phyloP scores from a whole-genome alignment of 2,113 vertebrate species.

The Vicugna pacos region DNA sequence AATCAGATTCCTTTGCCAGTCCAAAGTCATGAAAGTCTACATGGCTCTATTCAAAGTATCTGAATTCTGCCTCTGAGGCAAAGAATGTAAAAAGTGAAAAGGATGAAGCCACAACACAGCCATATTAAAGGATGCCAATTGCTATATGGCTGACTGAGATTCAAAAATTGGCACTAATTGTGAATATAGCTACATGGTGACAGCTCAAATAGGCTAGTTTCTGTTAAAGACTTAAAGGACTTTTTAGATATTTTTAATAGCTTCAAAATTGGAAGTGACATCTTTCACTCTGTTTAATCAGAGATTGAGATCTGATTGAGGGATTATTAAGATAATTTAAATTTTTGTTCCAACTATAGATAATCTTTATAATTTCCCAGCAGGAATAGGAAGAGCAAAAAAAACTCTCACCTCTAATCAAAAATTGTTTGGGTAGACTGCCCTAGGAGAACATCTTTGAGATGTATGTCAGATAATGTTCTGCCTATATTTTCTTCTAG shows the following conservation, averaged over 20 bases:
- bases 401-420: constrained; percentile 41
- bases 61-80: constrained; percentile 20
- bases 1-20: neutral
- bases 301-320: neutral
- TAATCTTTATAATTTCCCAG: neutral
- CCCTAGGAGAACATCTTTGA: too few species aligned
- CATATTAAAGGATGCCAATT: neutral
- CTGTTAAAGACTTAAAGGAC: neutral
- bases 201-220: fast-evolving
- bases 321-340: constrained; percentile 61
- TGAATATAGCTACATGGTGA: fast-evolving
- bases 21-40: neutral
- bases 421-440: neutral
- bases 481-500: too few species aligned
- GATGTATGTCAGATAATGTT: too few species aligned
- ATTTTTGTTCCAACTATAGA: neutral
- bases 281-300: constrained; percentile 37
- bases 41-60: neutral
- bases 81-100: neutral
- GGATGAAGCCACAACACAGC: neutral
- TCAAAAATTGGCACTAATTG: neutral
- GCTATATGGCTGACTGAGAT: neutral
- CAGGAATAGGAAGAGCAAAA: constrained; percentile 40
- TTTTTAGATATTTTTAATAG: neutral
- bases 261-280: neutral